Conservation (phyloP, 2,888 invertebrate species). For the Siphlonurus alternatus region DNA sequence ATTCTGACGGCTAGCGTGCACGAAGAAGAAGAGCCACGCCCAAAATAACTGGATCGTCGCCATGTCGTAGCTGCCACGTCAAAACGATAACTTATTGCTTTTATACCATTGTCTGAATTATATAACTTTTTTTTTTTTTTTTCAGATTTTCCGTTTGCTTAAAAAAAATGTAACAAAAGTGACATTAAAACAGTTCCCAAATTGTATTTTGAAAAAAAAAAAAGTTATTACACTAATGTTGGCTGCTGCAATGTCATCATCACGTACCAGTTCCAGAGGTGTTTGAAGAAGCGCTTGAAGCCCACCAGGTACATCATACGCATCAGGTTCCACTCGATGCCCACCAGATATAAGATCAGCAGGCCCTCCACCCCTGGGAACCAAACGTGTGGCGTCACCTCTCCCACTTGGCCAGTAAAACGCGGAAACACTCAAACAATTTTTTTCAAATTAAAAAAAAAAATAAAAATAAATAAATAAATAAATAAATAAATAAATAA, state of each 20-base stretch:
- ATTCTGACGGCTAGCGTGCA: not conserved
- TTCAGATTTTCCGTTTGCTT: no score
- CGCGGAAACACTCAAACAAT: not conserved
- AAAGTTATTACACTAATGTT: no score
- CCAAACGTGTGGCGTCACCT: no score
- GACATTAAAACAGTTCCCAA: no score
- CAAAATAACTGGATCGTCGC: not conserved
- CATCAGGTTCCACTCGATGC: not conserved
- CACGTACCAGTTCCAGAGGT: not conserved
- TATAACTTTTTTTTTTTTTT: no score
- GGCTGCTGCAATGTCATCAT: no score
- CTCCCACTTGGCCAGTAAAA: not conserved
- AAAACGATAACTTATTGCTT: no score
- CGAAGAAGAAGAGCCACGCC: not conserved
- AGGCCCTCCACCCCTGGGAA: not conserved
- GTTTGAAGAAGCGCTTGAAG: not conserved
- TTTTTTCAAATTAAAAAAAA: not conserved
- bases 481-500: not conserved
- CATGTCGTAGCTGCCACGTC: not conserved
- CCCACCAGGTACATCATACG: not conserved
- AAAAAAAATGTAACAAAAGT: no score
- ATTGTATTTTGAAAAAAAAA: no score
- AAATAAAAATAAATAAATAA: not conserved
- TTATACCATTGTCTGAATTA: no score
- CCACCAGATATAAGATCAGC: not conserved